phyloP scores from a whole-genome alignment of 2,888 invertebrate species.

The Cerceris rybyensis region DNA sequence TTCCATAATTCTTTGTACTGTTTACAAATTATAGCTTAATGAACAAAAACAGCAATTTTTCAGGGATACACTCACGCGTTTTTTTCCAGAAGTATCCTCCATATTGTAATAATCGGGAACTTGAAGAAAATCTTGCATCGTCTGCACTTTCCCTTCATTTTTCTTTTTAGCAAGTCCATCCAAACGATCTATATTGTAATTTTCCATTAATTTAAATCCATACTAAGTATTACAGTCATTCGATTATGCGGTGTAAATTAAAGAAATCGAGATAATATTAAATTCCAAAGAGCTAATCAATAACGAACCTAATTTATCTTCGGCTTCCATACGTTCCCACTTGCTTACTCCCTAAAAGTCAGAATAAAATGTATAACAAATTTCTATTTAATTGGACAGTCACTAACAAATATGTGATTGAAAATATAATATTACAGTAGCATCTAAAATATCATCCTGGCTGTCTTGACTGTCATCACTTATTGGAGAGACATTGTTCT shows the following conservation, averaged over 20 bases:
- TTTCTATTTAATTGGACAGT: background rate
- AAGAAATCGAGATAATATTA: background rate
- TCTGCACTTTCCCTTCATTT: slow-evolving; percentile 84
- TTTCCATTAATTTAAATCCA: slow-evolving; percentile 2
- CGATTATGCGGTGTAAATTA: background rate
- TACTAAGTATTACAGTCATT: background rate
- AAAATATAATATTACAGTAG: slow-evolving; percentile 63
- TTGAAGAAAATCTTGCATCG: slow-evolving; percentile 97
- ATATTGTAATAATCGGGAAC: slow-evolving; percentile 88
- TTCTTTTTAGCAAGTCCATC: slow-evolving; percentile 93
- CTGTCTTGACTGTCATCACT: slow-evolving; percentile 79
- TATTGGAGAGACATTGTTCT: slow-evolving; percentile 54
- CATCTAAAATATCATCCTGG: slow-evolving; percentile 72
- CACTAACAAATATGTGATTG: background rate
- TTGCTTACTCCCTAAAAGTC: slow-evolving; percentile 78
- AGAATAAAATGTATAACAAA: slow-evolving; percentile 8
- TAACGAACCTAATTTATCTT: slow-evolving; percentile 78
- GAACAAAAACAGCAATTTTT: background rate
- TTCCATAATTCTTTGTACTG: background rate
- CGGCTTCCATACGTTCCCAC: slow-evolving; percentile 80
- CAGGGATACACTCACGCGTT: slow-evolving; percentile 88
- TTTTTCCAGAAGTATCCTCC: slow-evolving; percentile 89
- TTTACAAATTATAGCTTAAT: slow-evolving; percentile 18
- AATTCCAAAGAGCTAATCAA: background rate
- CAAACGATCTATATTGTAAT: slow-evolving; percentile 89